phyloP scores from a whole-genome alignment of 2,888 invertebrate genomes.

The Hypomecis punctinalis region DNA sequence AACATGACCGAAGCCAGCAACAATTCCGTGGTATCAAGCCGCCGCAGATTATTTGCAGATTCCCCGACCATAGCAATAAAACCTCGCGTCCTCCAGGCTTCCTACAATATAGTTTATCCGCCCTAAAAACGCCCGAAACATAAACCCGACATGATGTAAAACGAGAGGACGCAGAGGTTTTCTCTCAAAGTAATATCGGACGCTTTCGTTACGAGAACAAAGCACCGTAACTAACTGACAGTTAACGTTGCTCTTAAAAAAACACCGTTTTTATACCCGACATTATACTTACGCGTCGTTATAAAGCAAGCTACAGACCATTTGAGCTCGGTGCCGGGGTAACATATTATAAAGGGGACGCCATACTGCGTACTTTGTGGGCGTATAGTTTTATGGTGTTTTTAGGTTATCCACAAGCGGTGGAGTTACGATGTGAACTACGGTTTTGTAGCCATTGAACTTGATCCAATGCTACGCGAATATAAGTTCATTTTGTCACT shows the following conservation, averaged over 20 bases:
- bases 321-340: constrained; percentile 61
- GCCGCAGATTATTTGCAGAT: constrained; percentile 9
- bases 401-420: not conserved
- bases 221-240: constrained; percentile 48
- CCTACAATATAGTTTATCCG: constrained; percentile 19
- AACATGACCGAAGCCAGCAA: not conserved
- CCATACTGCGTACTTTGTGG: constrained; percentile 35
- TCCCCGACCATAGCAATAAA: constrained; percentile 15
- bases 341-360: constrained; percentile 63
- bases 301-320: constrained; percentile 66
- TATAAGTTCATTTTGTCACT: too few relatives aligned
- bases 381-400: constrained; percentile 15
- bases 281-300: constrained; percentile 62
- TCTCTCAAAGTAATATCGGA: constrained; percentile 35
- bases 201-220: constrained; percentile 37
- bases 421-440: too few relatives aligned
- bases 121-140: constrained; percentile 29
- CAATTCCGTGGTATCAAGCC: not conserved
- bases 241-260: constrained; percentile 56
- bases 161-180: constrained; percentile 27
- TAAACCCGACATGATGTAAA: constrained; percentile 32
- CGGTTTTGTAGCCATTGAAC: not conserved
- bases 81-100: constrained; percentile 7
- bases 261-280: constrained; percentile 48
- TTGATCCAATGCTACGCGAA: too few relatives aligned